A percentile compares a stretch with the other conserved stretches of the same genome.
Evolutionary conservation across 2,113 vertebrate species (phyloP).

Genomic region (Chascanopsetta lugubris): DNA sequence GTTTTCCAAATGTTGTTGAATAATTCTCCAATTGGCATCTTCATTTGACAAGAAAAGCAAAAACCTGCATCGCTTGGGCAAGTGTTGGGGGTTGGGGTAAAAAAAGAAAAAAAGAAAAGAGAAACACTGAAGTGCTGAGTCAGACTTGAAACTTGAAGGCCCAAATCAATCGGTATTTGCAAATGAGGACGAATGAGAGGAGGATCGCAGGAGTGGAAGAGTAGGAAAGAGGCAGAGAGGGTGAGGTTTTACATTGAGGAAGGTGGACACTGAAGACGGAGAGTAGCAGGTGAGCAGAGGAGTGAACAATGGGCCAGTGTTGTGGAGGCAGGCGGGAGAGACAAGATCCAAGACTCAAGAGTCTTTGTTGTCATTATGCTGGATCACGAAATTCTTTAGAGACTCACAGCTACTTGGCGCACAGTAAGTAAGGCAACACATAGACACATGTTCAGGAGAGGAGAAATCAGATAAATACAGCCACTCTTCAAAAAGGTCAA

Average conservation of each 20-base stretch:
- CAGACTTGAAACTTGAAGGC: conserved; percentile 47
- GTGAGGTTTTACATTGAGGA: conserved; percentile 50
- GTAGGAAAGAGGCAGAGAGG: conserved; percentile 39
- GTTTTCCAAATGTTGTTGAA: conserved; percentile 34
- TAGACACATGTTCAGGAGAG: no score
- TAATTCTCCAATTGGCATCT: conserved; percentile 34
- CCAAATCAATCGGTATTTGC: conserved; percentile 69
- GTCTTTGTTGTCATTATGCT: no score
- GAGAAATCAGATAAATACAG: no score
- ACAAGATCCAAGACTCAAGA: no score
- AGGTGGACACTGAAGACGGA: conserved; percentile 35
- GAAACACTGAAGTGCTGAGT: conserved; percentile 68
- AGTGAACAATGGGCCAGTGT: conserved; percentile 65
- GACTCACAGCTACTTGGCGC: no score
- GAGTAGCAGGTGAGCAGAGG: conserved; percentile 47
- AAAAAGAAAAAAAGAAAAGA: no score
- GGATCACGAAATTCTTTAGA: no score
- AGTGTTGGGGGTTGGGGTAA: conserved; percentile 10
- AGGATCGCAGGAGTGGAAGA: conserved; percentile 43
- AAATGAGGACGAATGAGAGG: conserved; percentile 59
- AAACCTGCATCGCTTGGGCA: conserved; percentile 36
- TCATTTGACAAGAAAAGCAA: conserved; percentile 11
- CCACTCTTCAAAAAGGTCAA: no score
- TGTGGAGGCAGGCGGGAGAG: conserved; percentile 40
- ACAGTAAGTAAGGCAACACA: no score